Evolutionary conservation across 2,888 invertebrate species (phyloP).

Genomic region (Liopterus haemorrhoidalis): DNA sequence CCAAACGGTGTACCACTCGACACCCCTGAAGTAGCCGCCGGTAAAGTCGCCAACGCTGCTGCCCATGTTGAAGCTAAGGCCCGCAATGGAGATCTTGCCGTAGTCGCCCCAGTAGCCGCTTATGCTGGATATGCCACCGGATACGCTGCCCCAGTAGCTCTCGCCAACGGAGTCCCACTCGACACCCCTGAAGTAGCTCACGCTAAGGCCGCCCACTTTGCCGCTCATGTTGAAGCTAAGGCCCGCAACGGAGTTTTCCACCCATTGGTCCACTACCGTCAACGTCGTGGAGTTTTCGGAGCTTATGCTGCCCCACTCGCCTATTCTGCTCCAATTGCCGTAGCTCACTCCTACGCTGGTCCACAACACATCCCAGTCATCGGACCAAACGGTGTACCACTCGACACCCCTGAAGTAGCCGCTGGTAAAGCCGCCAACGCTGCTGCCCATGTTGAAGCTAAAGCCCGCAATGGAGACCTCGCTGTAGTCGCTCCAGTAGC

Average conservation of each 20-base stretch:
- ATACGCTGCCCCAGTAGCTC: slow-evolving; percentile 29
- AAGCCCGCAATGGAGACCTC: slow-evolving; percentile 43
- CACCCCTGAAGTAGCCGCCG: slow-evolving; percentile 56
- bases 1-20: slow-evolving; percentile 54
- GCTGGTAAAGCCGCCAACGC: slow-evolving; percentile 56
- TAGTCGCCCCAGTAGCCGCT: no score
- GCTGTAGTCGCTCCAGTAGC: slow-evolving; percentile 29
- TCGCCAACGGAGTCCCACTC: slow-evolving; percentile 29
- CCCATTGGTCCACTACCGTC: slow-evolving; percentile 23
- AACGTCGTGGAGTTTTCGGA: slow-evolving; percentile 15
- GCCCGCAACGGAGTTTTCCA: slow-evolving; percentile 27
- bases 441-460: slow-evolving; percentile 49
- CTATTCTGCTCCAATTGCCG: slow-evolving; percentile 31
- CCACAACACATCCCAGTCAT: slow-evolving; percentile 42
- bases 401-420: slow-evolving; percentile 56
- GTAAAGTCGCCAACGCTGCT: slow-evolving; percentile 54
- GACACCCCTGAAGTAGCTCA: slow-evolving; percentile 37
- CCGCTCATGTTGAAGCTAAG: slow-evolving; percentile 41
- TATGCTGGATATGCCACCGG: no score
- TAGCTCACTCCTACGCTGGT: slow-evolving; percentile 29
- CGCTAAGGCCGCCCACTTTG: slow-evolving; percentile 49
- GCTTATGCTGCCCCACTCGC: slow-evolving; percentile 33
- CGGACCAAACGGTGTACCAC: slow-evolving; percentile 52
- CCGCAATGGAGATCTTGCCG: slow-evolving; percentile 40
- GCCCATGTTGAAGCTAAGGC: slow-evolving; percentile 48